Base-by-base conservation (phyloP, 2,797 vertebrate species). In the Manis pentadactyla region DNA sequence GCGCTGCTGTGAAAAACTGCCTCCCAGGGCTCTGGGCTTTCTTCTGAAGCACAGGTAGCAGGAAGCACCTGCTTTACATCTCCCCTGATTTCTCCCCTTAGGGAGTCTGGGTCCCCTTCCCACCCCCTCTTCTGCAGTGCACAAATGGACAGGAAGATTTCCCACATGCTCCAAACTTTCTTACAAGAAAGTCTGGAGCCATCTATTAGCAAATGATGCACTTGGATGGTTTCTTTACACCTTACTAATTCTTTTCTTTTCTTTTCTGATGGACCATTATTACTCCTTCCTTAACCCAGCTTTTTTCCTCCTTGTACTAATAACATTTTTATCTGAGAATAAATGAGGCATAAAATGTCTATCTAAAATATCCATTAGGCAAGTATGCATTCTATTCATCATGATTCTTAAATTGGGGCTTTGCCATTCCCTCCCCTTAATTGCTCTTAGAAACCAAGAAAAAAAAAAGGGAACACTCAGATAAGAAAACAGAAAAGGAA, bases 31-130 rank as follows among this genome's bases (percentile, higher is more conserved):
- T 89, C 79, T 71, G 86, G 82, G 51, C 7, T 63, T 81, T 89
- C 46, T 89, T 96, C 34, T 34, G 96, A 94, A 66, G 37, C 53
- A 27, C 59, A 64, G 87, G 77, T 74, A 96, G 83, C 90, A 97
- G 97, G 96, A 97, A 97, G 87, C 97, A 97, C 79, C 97, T 97
- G 97, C 46, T 94, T 86, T 31, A 29, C 69, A 39, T 94, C 87
- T 87, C 29, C 5, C 7, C 57, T 90, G 59, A 21, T n/a, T 90
- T 81, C 37, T 29, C 49, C 69, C 78, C 51, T 84, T 85, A 81
- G 73, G 55, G 82, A 78, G 8, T 84, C 66, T 94, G 66, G n/a
- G 10, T 51, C 19, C 34, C 39, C 8, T 31, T 34, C 6, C n/a
- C 25, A 53, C 23, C 77, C 51, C 21, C n/a, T 79, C 29, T 89